Evolutionary conservation across 2,113 vertebrate species (phyloP), one percentile per base, ranked within the genome.

Genomic region (Aspiorhynchus laticeps): DNA sequence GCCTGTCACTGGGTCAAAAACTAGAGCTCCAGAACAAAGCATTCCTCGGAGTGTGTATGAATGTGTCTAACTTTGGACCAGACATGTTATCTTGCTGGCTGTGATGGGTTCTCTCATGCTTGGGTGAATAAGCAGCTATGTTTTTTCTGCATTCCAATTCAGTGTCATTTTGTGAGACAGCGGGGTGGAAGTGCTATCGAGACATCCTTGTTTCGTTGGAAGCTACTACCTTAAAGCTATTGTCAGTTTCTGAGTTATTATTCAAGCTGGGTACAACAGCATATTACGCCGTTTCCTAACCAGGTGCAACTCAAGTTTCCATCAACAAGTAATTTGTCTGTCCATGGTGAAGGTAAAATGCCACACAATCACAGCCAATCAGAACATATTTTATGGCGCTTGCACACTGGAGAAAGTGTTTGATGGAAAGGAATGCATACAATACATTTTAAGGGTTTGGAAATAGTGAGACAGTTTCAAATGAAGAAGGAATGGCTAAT

Each of bases 1-100:
- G 43, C 33, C 86, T 83, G 80, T 83, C 76, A 74, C 24, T 36
- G 83, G 83, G 83, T 85, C 83, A 88, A 80, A 80, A 69, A 51
- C 63, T 69, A 85, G 67, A 71, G 48, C 48, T 79, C 36, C 19
- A 43, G 24, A 85, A 85, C 65, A 80, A 80, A 85, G 76, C 48
- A 56, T 77, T 76, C 21, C 46, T 80, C n/a, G 15, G 33, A 75
- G 53, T 65, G 53, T 38, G 26, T 87, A 21, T 87, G 80, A 76
- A 41, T 87, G 71, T 83, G 26, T 83, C 28, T 84, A 82, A 74
- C 73, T 87, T 75, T 85, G 67, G 56, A 51, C 28, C 33, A 56
- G 81, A 63, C 69, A 46, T 59, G n/a, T 33, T 56, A 75, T 73
- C 65, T 56, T 71, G 46, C 53, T 73, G 78, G 26, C 33, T 73